Evolutionary conservation across 2,113 vertebrate genomes (phyloP).

Genomic region (Mus pahari): DNA sequence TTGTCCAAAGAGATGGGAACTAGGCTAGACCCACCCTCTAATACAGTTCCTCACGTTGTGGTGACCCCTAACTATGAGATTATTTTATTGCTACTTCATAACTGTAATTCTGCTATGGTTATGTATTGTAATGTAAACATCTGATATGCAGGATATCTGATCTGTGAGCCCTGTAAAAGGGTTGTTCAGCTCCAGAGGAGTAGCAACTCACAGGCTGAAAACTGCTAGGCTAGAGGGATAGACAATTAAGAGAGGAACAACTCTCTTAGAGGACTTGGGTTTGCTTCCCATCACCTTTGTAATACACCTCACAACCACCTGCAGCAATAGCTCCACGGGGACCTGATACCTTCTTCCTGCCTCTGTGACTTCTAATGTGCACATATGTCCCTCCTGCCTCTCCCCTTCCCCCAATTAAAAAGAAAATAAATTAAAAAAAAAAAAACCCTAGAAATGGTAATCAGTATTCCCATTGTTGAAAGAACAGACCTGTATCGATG

Average conservation of each 20-base stretch:
- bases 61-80: neutral
- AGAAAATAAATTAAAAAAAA: neutral
- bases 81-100: neutral
- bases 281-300: neutral
- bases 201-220: neutral
- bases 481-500: neutral
- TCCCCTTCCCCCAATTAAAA: neutral
- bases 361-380: no score
- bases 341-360: neutral
- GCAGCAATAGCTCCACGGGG: no score
- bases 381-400: neutral
- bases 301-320: neutral
- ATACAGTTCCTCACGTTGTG: neutral
- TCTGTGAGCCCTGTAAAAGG: neutral
- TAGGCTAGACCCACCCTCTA: neutral
- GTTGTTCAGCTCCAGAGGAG: neutral
- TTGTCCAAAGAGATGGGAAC: neutral
- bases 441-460: neutral
- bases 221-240: neutral
- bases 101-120: neutral
- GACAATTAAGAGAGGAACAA: no score
- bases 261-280: no score
- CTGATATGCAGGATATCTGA: neutral
- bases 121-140: neutral
- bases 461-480: constrained; percentile 7